A percentile compares a stretch with the other conserved stretches of the same genome.
Conservation (phyloP, 1,140 invertebrate species). For the Myzus persicae region DNA sequence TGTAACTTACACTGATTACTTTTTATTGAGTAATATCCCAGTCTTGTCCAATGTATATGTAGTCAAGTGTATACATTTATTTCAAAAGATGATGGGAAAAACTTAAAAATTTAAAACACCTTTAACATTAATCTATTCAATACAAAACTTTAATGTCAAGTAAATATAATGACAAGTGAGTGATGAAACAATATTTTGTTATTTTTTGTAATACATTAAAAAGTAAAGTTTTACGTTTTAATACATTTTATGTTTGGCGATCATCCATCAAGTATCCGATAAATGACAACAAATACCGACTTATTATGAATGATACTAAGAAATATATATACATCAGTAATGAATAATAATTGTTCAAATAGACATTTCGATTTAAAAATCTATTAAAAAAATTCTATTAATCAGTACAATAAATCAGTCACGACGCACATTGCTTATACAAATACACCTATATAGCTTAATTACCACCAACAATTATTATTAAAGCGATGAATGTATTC, state of each 20-base stretch:
- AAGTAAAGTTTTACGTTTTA: conserved; percentile 16
- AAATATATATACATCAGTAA: not conserved
- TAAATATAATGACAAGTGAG: conserved; percentile 7
- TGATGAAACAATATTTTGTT: conserved; percentile 7
- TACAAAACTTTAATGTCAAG: not conserved
- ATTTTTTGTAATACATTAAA: not conserved
- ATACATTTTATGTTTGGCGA: not conserved
- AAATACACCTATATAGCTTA: not conserved
- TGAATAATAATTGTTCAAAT: not conserved
- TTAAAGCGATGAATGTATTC: not conserved
- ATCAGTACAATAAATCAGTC: not conserved
- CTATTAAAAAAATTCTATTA: not conserved
- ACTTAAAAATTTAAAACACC: not conserved
- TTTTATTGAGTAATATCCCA: too few relatives aligned
- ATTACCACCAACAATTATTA: not conserved
- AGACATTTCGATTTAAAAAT: not conserved
- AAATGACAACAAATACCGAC: not conserved
- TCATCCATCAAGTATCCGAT: conserved; percentile 10
- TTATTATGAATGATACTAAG: not conserved
- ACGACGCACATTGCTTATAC: too few relatives aligned
- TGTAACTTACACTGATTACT: not conserved
- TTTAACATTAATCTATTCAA: not conserved
- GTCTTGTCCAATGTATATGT: not conserved
- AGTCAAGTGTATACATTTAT: not conserved
- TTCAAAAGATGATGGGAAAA: not conserved